Evolutionary conservation across 2,113 vertebrate species (phyloP).

Genomic region (Eudyptes chrysolophus): DNA sequence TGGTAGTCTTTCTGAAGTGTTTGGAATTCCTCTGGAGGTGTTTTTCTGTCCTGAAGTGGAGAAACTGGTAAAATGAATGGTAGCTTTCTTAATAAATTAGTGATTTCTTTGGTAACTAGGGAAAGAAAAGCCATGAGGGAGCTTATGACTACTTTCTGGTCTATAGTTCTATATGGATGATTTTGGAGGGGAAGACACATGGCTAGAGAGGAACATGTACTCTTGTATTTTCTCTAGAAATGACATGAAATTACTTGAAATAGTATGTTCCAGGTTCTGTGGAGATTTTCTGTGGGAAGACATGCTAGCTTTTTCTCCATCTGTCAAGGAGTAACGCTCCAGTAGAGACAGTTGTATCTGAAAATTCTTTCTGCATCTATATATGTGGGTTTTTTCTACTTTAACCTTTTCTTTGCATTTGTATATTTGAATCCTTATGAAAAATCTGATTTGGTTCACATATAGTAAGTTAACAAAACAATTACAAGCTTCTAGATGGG

Average conservation of each 20-base stretch:
- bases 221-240: background rate
- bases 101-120: background rate
- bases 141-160: background rate
- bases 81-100: background rate
- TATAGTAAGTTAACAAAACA: background rate
- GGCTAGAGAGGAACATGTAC: background rate
- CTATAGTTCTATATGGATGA: background rate
- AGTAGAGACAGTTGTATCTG: background rate
- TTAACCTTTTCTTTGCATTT: background rate
- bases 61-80: background rate
- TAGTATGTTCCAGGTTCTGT: background rate
- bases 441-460: background rate
- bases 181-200: background rate
- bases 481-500: background rate
- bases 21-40: background rate
- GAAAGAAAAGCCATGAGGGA: background rate
- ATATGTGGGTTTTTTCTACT: background rate
- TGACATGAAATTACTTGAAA: background rate
- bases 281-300: background rate
- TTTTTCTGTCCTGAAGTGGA: background rate
- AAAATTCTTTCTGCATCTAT: background rate
- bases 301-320: background rate
- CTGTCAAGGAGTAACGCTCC: background rate
- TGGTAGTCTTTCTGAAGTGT: background rate
- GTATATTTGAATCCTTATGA: background rate